Conservation (phyloP, 35 echinoderm and acorn worm genomes). For the Lytechinus variegatus region DNA sequence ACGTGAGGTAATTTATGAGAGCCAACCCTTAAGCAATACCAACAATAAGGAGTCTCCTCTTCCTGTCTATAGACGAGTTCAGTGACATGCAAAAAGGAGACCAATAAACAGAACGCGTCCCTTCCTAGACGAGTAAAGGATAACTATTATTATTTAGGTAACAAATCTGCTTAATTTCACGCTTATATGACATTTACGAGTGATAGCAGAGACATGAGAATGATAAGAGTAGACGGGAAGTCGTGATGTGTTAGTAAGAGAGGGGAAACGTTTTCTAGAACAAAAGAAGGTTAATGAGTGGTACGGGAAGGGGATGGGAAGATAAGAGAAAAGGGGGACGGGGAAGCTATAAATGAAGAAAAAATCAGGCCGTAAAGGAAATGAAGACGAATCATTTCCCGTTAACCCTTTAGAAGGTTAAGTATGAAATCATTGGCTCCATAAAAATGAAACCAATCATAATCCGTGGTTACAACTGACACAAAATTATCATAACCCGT, state of each 20-base stretch:
- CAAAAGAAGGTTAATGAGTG: constrained; percentile 29
- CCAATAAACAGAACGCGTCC: background rate
- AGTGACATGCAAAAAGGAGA: background rate
- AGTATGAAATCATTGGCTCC: background rate
- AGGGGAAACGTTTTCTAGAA: background rate
- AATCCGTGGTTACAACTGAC: background rate
- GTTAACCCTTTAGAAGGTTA: background rate
- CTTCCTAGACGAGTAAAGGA: background rate
- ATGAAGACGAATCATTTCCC: constrained; percentile 20
- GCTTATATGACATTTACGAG: constrained; percentile 11
- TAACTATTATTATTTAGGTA: constrained; percentile 34
- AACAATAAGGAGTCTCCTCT: background rate
- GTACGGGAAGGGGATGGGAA: background rate
- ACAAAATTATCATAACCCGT: background rate
- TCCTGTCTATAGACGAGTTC: background rate
- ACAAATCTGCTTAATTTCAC: constrained; percentile 44
- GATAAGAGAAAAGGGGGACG: background rate
- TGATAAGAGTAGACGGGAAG: constrained; percentile 30
- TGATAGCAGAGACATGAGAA: background rate
- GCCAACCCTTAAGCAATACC: background rate
- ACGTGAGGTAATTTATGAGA: background rate
- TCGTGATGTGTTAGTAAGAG: background rate
- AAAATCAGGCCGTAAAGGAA: background rate
- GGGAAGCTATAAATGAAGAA: constrained; percentile 16
- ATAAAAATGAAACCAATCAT: background rate